Base-by-base conservation (phyloP, 2,888 invertebrate genomes). In the Diaperis boleti region DNA sequence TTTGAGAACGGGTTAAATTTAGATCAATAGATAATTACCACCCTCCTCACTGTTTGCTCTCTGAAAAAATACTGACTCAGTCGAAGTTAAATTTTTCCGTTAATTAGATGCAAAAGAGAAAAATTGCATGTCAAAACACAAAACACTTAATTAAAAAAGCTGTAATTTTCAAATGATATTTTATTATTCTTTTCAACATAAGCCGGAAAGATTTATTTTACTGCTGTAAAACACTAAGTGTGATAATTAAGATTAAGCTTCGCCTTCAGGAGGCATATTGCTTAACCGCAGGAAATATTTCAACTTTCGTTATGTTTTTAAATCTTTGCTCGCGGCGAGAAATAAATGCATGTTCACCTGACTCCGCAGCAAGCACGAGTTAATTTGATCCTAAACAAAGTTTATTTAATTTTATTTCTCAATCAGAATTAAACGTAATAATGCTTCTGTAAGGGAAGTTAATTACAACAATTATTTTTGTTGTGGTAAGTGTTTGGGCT, bases 241-340 rank as follows among this genome's bases (percentile, higher is more conserved):
- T 62, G 62, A 65, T 62, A 62, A 65, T 65, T 65, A 65, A 59
- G 55, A 65, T 65, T 65, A 65, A 61, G 65, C 47, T 54, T 44
- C 50, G 54, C 50, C 62, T 45, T 59, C 50, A 41, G 57, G 59
- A 65, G 39, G 56, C 56, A 56, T 42, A 35, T 41, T 44, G 56
- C 14, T 31, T 42, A 56, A 44, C 35, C 45, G 35, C 45, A 33
- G 45, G 17, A 45, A 56, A 56, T 56, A 42, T 31, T 31, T 55
- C 33, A 45, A 56, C 44, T 45, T 56, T 44, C 33, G 11, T 33
- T 33, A 45, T 56, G 20, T 22, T 35, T 26, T 56, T 42, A 45
- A 55, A 13, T 56, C 56, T 35, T 35, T 44, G 56, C 37, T 56
- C 45, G 33, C 35, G 45, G 26, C 33, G 33, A 8, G 14, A 42